Base-by-base conservation (phyloP, 2,113 vertebrate species). In the Xyliphius kryptos region DNA sequence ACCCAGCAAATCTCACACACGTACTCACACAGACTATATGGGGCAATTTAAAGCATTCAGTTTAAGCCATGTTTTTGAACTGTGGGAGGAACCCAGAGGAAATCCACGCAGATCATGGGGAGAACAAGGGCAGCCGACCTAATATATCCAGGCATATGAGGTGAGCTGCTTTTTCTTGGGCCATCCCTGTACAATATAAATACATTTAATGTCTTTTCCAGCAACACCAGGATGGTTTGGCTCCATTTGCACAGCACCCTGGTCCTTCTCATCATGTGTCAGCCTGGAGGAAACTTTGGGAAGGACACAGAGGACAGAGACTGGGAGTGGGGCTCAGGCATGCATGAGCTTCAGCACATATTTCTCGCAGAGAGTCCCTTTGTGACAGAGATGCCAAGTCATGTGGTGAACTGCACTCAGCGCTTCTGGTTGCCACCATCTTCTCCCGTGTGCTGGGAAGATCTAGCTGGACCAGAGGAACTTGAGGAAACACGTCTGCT, bases 351-450 rank as follows among this genome's bases (percentile, higher is more conserved):
- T 26, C 78, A 86, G 3, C 74, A 85, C 74, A 82, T 72, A 66
- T 86, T 86, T 44, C 83, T 82, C 0, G 88, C 83, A 6, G 87
- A 89, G 75, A 86, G 85, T 57, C 82, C 84, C 21, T 82, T 86
- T 20, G 11, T 78, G 6, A 74, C 74, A 1, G 83, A 83, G 58
- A 73, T 66, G 3, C 66, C 79, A 1, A 80, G 53, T 13, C 68
- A 69, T 22, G 67, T 74, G 0, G 76, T 74, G 16, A 89, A 89
- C 80, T 89, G 88, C 69, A 83, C 75, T 10, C 87, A 88, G 62
- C 81, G 77, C 37, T 88, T 86, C 75, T 83, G 79, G 84, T 67
- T 89, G 21, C 88, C 87, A 1, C 75, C 85, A 0, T 74, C 81
- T 53, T 63, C 78, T 20, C 58, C 72, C 0, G 65, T 80, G 62